Base-by-base conservation (phyloP, 2,797 vertebrate genomes). In the Emydoidea blandingii region DNA sequence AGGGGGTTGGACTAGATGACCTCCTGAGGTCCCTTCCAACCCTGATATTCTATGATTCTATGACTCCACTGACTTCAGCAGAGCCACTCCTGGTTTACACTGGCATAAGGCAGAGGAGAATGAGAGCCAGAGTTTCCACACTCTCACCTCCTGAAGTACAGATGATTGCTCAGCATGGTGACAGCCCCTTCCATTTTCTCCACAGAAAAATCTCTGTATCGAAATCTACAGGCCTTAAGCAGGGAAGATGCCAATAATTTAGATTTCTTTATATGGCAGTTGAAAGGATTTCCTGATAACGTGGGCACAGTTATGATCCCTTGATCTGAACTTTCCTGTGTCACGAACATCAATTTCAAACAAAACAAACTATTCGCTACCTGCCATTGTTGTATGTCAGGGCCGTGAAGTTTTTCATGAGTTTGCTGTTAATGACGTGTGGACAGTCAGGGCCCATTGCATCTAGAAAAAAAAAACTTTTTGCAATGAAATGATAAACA, bases 331-430 rank as follows among this genome's bases (percentile, higher is more conserved):
- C n/a, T 92, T 25, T 83, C 8, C 15, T 2, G 0, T 0, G 12
- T 1, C 27, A 37, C 0, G 53, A 91, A 54, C 21, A 50, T 12
- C 54, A 50, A 3, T 3, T n/a, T 54, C 16, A n/a, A 50, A 47
- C 23, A 57, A 79, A 78, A 21, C 3, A 82, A 85, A n/a, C 3
- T 8, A 8, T 2, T 44, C 50, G 81, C 50, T 94, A 99, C 99
- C 99, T 98, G 98, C 99, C 99, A 0, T 98, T 97, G 90, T 97
- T 98, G 97, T 99, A 99, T 2, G 98, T 98, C 93, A 99, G 95
- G 4, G 98, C 98, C 1, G 99, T 99, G 89, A 99, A 99, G 7
- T 98, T 98, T 96, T 95, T 99, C 94, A 99, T 94, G 65, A 99
- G 97, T 81, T 99, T 99, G 96, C 1, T 98, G 96, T 97, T 98